phyloP scores from a whole-genome alignment of 2,888 invertebrate genomes.

The Lutraria lutraria region DNA sequence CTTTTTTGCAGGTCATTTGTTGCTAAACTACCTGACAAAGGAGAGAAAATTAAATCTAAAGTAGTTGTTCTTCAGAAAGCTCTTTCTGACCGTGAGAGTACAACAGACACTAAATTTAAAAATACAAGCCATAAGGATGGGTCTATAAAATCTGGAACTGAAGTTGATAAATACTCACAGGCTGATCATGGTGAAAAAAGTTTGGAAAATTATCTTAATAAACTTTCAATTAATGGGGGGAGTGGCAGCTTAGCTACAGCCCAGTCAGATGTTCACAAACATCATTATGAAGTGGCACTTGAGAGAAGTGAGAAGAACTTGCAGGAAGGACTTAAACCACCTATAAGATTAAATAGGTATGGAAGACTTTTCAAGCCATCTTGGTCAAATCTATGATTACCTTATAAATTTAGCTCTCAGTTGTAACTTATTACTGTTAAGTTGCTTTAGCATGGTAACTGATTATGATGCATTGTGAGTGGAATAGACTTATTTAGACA shows the following conservation, averaged over 20 bases:
- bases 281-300: constrained; percentile 66
- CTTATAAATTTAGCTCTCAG: too few species aligned
- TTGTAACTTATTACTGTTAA: too few species aligned
- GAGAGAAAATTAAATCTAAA: constrained; percentile 62
- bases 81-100: constrained; percentile 27
- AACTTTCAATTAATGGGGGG: constrained; percentile 15
- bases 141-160: background rate
- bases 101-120: background rate
- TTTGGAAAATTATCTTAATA: constrained; percentile 17
- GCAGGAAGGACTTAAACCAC: constrained; percentile 22
- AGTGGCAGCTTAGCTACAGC: background rate
- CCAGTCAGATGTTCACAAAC: constrained; percentile 30
- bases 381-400: background rate
- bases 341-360: constrained; percentile 53
- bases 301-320: constrained; percentile 56
- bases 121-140: background rate
- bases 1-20: constrained; percentile 64
- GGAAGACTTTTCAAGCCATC: background rate
- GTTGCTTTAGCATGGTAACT: too few species aligned
- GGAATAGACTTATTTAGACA: too few species aligned
- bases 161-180: background rate
- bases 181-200: background rate
- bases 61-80: constrained; percentile 44
- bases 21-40: constrained; percentile 69
- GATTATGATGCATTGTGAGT: too few species aligned